Evolutionary conservation across 1,140 invertebrate genomes (phyloP).

Genomic region (Platyscapa corneri): DNA sequence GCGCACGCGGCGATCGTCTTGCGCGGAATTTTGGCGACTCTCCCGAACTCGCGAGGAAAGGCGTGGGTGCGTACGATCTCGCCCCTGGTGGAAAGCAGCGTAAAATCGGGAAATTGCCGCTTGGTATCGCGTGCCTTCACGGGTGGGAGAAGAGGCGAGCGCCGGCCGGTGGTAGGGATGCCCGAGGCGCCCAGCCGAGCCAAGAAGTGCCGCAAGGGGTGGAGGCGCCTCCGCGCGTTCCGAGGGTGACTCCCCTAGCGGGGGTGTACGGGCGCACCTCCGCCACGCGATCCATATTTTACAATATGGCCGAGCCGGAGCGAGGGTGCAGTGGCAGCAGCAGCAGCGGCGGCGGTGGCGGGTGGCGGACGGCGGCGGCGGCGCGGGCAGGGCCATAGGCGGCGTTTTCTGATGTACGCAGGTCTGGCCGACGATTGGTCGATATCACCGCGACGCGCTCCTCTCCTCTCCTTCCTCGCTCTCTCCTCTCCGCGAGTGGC

Average conservation of each 20-base stretch:
- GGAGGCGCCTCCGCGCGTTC: slow-evolving; percentile 34
- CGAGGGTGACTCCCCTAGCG: background rate
- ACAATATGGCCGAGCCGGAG: too few relatives aligned
- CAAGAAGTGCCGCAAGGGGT: background rate
- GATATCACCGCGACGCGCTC: slow-evolving; percentile 65
- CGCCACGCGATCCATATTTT: too few relatives aligned
- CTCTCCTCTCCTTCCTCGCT: background rate
- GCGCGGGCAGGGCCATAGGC: slow-evolving; percentile 61
- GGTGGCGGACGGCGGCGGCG: slow-evolving; percentile 36
- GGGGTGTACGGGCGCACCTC: slow-evolving; percentile 9
- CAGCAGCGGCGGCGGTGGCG: slow-evolving; percentile 64
- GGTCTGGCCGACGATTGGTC: slow-evolving; percentile 71
- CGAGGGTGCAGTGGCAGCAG: slow-evolving; percentile 53
- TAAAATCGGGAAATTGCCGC: slow-evolving; percentile 50
- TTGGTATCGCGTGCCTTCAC: slow-evolving; percentile 26
- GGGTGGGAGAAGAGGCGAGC: slow-evolving; percentile 31
- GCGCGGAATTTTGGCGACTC: too few relatives aligned
- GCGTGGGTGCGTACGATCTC: background rate
- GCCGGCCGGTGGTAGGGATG: slow-evolving; percentile 5
- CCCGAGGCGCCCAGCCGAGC: background rate
- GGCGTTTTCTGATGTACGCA: slow-evolving; percentile 70
- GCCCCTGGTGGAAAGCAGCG: background rate
- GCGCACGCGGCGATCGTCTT: too few relatives aligned
- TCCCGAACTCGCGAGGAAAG: background rate
- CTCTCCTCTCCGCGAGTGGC: background rate